Base-by-base conservation (phyloP, 2,888 invertebrate species). In the Maniola hyperantus region DNA sequence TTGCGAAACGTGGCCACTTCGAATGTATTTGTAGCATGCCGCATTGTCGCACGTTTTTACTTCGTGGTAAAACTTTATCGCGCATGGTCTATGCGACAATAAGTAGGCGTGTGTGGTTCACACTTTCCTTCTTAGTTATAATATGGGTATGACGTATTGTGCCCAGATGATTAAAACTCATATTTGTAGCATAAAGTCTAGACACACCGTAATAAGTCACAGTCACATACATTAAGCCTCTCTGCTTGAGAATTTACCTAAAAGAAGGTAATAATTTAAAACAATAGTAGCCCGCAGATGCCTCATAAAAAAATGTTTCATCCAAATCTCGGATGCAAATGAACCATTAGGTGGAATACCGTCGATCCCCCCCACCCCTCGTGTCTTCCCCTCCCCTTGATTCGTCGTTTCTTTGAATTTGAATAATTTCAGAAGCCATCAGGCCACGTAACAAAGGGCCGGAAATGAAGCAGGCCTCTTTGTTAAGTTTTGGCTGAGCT, bases 401-500 rank as follows among this genome's bases (percentile, higher is more conserved):
- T 57, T 57, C 57, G 57, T 57, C 61, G 61, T 61, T 61, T 61
- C 61, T 61, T 61, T 61, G 61, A 61, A 61, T 61, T 61, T 61
- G 50, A 61, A 51, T 61, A 61, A 61, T 61, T 61, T 51, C 50
- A 61, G 61, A 50, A 61, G 61, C 61, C 50, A 50, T 61, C 61
- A 50, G 36, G 61, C 50, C 61, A 51, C 68, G 57, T 68, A 69
- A 76, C 74, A 75, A 75, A 74, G 75, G 72, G 69, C 71, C 73
- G 76, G 76, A 76, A 76, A 76, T 75, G 72, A 76, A 74, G 69
- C 71, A 58, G 68, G 71, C 69, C 65, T 70, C 71, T 72, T 76
- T 74, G 75, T 76, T 76, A 71, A 71, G 74, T 72, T 73, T 67
- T 65, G 71, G 69, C 57, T 20, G 42, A 7, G 36, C 50, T 61